Base-by-base conservation (phyloP, 2,888 invertebrate genomes). In the Macropis europaea region DNA sequence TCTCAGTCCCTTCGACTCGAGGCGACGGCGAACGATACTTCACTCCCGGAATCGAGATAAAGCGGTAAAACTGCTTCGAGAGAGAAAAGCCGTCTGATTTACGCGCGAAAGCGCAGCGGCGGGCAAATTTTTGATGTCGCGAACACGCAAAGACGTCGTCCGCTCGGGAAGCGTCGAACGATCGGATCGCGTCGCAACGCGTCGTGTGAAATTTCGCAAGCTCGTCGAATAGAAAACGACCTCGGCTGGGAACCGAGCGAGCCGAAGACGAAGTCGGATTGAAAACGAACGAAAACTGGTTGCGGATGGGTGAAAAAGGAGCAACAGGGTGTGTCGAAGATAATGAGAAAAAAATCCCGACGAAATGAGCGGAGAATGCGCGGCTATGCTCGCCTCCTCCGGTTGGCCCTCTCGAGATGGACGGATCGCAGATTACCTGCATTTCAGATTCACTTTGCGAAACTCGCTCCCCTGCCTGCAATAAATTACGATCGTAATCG, bases 401-500 rank as follows among this genome's bases (percentile, higher is more conserved):
- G 36, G 30, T 30, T 17, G 52, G 15, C 26, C 45, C 34, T 24
- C 47, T 54, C 62, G 76, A 59, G 77, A 76, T 48, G 72, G 69
- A 77, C 77, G 77, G 77, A 78, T 78, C 60, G 69, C 69, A 50
- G 79, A 77, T 79, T 79, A 68, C 72, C 70, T 53, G 70, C 74
- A 67, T 77, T 80, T 78, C 69, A 54, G 69, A 73, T 79, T 79
- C 79, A 68, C 77, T 77, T 76, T 64, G 77, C 73, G 61, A 60
- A 74, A 69, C 68, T 59, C 59, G 53, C 68, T 66, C 64, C 64
- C 73, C 66, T 57, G 68, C 34, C 64, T 64, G 68, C 63, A 76
- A 79, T 79, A 79, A 79, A 79, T 79, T 76, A 79, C 79, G 76
- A 79, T 78, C 67, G 76, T 73, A 76, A 78, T 78, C 79, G 72